These are phyloP conservation scores for Sebastes variabilis DNA, from an alignment of 2,797 vertebrate species.

Conservation along the genomic window DNA sequence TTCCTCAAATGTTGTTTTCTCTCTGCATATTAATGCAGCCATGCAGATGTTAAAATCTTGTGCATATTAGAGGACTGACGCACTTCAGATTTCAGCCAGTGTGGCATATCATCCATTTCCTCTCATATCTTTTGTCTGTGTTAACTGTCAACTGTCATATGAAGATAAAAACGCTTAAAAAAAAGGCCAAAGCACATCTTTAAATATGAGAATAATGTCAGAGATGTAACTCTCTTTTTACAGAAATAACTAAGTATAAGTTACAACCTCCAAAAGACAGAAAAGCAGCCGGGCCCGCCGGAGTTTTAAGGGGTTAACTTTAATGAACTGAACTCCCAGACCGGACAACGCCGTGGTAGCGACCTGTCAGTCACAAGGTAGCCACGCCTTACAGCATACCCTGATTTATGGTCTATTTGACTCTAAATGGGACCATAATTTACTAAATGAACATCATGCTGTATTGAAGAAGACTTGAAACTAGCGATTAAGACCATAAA, in stretches of 20 bases:
- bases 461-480: too few relatives aligned
- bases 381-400: too few relatives aligned
- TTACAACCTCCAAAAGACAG: too few relatives aligned
- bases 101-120: neutral
- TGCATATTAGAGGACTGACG: neutral
- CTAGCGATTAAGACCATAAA: too few relatives aligned
- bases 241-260: neutral
- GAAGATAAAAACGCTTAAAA: neutral
- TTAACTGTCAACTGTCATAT: neutral
- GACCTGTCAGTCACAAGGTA: too few relatives aligned
- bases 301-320: too few relatives aligned
- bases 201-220: neutral
- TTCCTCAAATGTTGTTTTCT: neutral
- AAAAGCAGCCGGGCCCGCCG: accelerated
- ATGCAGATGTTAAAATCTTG: neutral
- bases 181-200: neutral
- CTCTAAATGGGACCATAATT: too few relatives aligned
- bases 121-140: neutral
- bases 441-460: too few relatives aligned
- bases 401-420: too few relatives aligned
- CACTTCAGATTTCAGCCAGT: neutral
- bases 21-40: neutral
- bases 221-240: neutral
- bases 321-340: too few relatives aligned
- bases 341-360: too few relatives aligned